These are phyloP conservation scores for Elysia chlorotica DNA, from an alignment of 1,140 invertebrate genomes.

Conservation along the genomic window DNA sequence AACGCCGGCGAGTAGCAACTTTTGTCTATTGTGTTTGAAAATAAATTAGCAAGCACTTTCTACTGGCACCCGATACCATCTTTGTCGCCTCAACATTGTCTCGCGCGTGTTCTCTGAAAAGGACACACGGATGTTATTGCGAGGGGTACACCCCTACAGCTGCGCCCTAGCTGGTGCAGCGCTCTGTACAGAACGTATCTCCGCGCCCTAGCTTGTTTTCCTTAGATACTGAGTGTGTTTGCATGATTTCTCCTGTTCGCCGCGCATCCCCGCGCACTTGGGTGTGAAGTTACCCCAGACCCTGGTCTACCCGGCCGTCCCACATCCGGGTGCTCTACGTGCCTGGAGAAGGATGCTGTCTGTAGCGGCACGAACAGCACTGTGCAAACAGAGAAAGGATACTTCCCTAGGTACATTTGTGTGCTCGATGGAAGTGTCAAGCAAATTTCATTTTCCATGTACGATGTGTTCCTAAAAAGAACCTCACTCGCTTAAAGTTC, in stretches of 20 bases:
- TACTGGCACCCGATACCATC: constrained; percentile 18
- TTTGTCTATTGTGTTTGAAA: constrained; percentile 25
- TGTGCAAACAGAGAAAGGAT: constrained; percentile 10
- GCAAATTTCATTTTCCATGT: too few relatives aligned
- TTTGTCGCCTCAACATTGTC: constrained; percentile 13
- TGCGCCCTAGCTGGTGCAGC: constrained; percentile 13
- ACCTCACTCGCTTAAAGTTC: too few relatives aligned
- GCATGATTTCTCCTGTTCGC: background rate
- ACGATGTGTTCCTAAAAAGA: too few relatives aligned
- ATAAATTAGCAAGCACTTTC: constrained; percentile 27
- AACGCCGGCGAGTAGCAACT: constrained; percentile 15
- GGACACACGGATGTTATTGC: constrained; percentile 15
- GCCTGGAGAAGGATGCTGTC: background rate
- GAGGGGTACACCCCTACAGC: constrained; percentile 15
- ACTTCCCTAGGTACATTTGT: background rate
- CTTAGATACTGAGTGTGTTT: constrained; percentile 13
- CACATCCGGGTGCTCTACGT: too few relatives aligned
- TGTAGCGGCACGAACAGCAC: constrained; percentile 7
- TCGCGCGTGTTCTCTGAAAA: constrained; percentile 21
- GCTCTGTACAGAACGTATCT: constrained; percentile 9
- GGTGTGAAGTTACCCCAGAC: constrained; percentile 1
- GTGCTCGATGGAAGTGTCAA: too few relatives aligned
- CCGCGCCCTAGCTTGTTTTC: background rate
- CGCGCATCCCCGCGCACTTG: background rate
- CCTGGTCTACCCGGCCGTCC: background rate